Evolutionary conservation across 2,888 invertebrate genomes (phyloP), one percentile per base, ranked within the genome.

Genomic region (Eilema depressum): DNA sequence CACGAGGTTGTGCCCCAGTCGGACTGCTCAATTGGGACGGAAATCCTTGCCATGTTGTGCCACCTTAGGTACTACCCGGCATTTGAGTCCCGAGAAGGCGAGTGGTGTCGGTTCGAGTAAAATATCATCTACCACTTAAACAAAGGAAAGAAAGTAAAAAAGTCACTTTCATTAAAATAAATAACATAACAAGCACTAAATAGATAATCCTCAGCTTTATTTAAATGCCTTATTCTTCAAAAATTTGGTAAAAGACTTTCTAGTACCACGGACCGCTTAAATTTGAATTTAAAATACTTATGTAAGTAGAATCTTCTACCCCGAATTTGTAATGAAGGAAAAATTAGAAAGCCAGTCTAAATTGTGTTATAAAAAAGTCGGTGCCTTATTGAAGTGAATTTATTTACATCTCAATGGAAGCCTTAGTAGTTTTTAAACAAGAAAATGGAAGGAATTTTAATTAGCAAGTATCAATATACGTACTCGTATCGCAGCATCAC

Each of bases 321-420:
- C 53, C 70, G 74, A 65, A 68, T 59, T 41, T 68, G 61, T 57
- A 68, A 72, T 73, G 69, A 63, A 70, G 47, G 66, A 63, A 56
- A 57, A 57, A 70, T 25, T 37, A 63, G 41, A 57, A 57, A 65
- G 33, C 65, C 57, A 23, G 56, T 25, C 65, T 26, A 56, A 57
- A 68, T 63, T 67, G 47, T 30, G 61, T 61, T 61, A 67, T 23
- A 67, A 68, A 53, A 67, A 53, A 33, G 62, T 61, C 62, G 30
- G 60, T 62, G 62, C 25, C 30, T 62, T 68, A 25, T 63, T 56
- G 26, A 56, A 62, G 30, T 47, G 30, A 68, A 68, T 68, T 62
- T 68, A 62, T 68, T 68, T 68, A 63, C 68, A 62, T 65, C 56
- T 65, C 14, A 66, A 66, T 41, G 41, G 59, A 8, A 66, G 14